Evolutionary conservation across 2,888 invertebrate species (phyloP).

Genomic region (Bimastos eiseni): DNA sequence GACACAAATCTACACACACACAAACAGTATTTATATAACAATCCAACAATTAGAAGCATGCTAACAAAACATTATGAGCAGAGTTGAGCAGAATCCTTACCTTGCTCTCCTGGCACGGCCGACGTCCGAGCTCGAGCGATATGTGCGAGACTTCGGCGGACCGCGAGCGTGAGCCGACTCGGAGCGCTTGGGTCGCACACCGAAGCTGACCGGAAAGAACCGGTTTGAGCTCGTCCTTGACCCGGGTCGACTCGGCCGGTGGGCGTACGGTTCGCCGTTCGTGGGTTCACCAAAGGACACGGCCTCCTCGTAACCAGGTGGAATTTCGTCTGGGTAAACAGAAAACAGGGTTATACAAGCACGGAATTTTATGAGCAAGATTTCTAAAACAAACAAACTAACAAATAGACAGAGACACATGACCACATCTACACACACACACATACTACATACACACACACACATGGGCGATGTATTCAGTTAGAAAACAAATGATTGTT

Average conservation of each 20-base stretch:
- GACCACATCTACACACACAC: no score
- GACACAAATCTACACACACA: not conserved
- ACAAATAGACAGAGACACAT: no score
- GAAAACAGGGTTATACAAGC: no score
- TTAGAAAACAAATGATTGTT: no score
- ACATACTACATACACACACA: no score
- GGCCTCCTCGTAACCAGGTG: conserved; percentile 31
- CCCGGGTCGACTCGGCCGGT: not conserved
- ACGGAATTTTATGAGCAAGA: no score
- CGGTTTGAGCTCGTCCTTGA: not conserved
- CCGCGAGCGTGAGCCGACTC: conserved; percentile 22
- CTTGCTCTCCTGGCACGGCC: conserved; percentile 15
- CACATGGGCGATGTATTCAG: no score
- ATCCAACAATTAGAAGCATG: no score
- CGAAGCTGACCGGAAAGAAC: not conserved
- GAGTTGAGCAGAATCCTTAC: not conserved
- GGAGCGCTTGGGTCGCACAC: not conserved
- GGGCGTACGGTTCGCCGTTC: not conserved
- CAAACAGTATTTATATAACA: no score
- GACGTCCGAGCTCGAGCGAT: conserved; percentile 24
- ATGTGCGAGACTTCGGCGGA: not conserved
- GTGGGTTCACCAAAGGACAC: not conserved
- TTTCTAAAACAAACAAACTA: no score
- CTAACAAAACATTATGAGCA: not conserved
- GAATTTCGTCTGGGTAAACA: conserved; percentile 31